phyloP scores from a whole-genome alignment of 2,888 invertebrate species.

The Cephus pygmeus region DNA sequence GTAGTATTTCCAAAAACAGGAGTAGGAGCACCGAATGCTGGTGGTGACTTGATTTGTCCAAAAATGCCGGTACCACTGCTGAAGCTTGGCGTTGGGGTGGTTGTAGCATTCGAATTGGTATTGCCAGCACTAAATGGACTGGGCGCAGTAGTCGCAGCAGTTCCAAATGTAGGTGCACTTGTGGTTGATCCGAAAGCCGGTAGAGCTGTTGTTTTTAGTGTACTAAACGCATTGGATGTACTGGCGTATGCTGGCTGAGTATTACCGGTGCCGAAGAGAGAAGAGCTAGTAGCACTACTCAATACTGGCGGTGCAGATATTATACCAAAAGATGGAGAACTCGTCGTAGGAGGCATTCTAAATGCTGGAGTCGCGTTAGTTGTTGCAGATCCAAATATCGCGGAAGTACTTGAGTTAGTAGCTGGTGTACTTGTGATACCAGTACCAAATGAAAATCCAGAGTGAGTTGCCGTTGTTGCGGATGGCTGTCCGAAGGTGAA shows the following conservation, averaged over 20 bases:
- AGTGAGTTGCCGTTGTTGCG: constrained; percentile 17
- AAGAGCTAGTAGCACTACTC: constrained; percentile 18
- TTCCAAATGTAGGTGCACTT: constrained; percentile 17
- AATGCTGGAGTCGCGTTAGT: constrained; percentile 28
- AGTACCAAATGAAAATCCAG: constrained; percentile 25
- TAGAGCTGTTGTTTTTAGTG: constrained; percentile 29
- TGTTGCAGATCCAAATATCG: constrained; percentile 6
- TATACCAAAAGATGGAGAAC: constrained; percentile 22
- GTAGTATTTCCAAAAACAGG: constrained; percentile 23
- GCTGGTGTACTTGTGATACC: not conserved
- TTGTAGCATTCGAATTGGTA: constrained; percentile 16
- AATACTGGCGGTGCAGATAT: constrained; percentile 32
- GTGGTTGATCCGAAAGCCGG: constrained; percentile 31
- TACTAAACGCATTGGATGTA: constrained; percentile 30
- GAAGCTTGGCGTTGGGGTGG: constrained; percentile 14
- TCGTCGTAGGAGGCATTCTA: constrained; percentile 30
- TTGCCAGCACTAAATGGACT: constrained; percentile 20
- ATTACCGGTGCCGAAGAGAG: constrained; percentile 14
- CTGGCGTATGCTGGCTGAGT: constrained; percentile 12
- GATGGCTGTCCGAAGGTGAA: constrained; percentile 17
- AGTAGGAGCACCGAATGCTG: constrained; percentile 28
- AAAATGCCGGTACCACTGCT: constrained; percentile 21
- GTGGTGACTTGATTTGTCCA: constrained; percentile 24
- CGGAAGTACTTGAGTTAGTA: not conserved
- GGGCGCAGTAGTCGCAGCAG: constrained; percentile 15